Conservation (phyloP, 2,797 vertebrate genomes). For the Gallinago stenura region DNA sequence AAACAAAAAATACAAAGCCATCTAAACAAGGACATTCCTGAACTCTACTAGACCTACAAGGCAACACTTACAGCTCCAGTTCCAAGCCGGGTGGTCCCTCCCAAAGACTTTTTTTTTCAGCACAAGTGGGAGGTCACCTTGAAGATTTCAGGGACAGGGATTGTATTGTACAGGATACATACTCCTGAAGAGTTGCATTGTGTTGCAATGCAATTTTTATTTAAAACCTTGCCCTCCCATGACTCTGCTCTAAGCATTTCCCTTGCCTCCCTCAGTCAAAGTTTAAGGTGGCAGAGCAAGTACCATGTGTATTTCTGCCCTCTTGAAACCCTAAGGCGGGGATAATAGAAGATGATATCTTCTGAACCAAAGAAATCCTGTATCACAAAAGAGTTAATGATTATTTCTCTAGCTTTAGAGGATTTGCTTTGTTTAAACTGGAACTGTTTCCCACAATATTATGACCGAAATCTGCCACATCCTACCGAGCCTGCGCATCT, state of each 20-base stretch:
- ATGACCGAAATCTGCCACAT: background rate
- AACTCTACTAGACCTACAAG: constrained; percentile 75
- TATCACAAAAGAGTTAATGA: constrained; percentile 69
- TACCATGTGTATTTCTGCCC: constrained; percentile 43
- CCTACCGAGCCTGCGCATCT: background rate
- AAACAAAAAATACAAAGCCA: constrained; percentile 83
- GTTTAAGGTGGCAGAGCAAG: constrained; percentile 75
- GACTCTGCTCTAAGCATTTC: constrained; percentile 65
- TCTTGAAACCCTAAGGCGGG: background rate
- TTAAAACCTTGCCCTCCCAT: constrained; percentile 73
- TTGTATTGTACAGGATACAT: constrained; percentile 76
- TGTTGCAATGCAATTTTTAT: constrained; percentile 67
- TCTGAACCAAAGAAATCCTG: constrained; percentile 64
- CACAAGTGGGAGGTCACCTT: constrained; percentile 80
- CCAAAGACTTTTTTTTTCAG: constrained; percentile 70
- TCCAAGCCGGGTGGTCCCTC: constrained; percentile 81
- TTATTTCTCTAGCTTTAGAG: constrained; percentile 62
- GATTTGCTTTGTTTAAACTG: constrained; percentile 59
- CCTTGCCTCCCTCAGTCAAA: constrained; percentile 71
- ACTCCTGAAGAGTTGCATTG: constrained; percentile 77
- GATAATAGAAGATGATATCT: constrained; percentile 55
- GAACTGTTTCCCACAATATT: constrained; percentile 36
- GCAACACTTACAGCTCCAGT: constrained; percentile 75
- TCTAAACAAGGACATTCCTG: constrained; percentile 80
- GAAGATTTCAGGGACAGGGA: constrained; percentile 79